A percentile compares a stretch with the other conserved stretches of the same genome.
These are phyloP conservation scores for Cactoblastis cactorum DNA, from an alignment of 2,888 invertebrate genomes.

Conservation along the genomic window DNA sequence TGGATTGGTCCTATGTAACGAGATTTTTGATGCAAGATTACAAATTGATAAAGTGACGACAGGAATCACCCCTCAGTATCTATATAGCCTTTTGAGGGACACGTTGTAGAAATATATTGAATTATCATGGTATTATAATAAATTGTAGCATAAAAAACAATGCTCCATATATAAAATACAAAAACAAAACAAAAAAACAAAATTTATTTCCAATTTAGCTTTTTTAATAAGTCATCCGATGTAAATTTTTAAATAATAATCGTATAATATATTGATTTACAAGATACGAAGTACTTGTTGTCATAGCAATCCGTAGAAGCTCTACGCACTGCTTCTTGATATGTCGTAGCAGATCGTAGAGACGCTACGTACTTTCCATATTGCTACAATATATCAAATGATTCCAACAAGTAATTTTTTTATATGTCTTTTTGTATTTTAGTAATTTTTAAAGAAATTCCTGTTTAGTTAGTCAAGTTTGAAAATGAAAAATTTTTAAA, in stretches of 20 bases:
- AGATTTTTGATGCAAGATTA: conserved; percentile 36
- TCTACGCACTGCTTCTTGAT: neutral
- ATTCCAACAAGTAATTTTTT: too few relatives aligned
- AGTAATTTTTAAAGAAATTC: too few relatives aligned
- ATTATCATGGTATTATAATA: neutral
- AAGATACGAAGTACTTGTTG: neutral
- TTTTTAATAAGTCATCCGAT: too few relatives aligned
- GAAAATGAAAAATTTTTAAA: too few relatives aligned
- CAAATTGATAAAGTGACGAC: conserved; percentile 11
- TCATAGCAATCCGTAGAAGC: neutral
- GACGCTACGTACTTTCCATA: neutral
- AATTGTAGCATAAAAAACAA: too few relatives aligned
- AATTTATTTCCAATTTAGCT: too few relatives aligned
- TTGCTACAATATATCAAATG: neutral
- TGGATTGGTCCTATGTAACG: conserved; percentile 53
- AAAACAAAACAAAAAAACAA: too few relatives aligned
- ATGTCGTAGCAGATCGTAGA: neutral
- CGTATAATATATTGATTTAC: too few relatives aligned
- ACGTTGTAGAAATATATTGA: neutral
- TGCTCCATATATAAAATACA: too few relatives aligned
- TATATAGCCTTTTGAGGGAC: neutral
- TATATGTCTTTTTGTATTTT: too few relatives aligned
- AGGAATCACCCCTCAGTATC: neutral
- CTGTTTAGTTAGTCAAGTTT: too few relatives aligned
- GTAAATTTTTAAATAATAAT: too few relatives aligned